Conservation (phyloP, 2,888 invertebrate species). For the Stictocephala bisonia region DNA sequence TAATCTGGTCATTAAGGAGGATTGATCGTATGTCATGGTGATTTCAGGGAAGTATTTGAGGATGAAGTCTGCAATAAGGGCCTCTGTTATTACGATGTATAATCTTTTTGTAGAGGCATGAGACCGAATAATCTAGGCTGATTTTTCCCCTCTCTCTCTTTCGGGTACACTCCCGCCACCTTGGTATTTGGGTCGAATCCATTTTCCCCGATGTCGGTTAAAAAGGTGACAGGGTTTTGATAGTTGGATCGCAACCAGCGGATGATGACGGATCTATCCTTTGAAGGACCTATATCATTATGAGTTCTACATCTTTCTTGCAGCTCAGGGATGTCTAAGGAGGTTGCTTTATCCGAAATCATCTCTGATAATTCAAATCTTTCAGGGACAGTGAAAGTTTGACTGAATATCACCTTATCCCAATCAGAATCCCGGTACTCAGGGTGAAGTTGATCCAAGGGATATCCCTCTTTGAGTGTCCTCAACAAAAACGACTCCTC, state of each 20-base stretch:
- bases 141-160: conserved; percentile 24
- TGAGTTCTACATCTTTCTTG: not conserved
- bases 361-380: no score
- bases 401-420: no score
- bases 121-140: conserved; percentile 18
- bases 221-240: not conserved
- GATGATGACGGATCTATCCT: conserved; percentile 19
- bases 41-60: conserved; percentile 14
- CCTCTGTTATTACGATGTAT: conserved; percentile 8
- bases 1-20: not conserved
- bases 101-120: not conserved
- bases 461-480: no score
- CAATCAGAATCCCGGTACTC: no score
- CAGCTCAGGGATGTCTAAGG: not conserved
- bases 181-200: not conserved
- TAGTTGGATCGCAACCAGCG: not conserved
- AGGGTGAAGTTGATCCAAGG: no score
- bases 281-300: not conserved
- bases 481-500: no score
- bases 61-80: conserved; percentile 1
- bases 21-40: conserved; percentile 9
- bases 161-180: conserved; percentile 10
- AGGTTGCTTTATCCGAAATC: not conserved
- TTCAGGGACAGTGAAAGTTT: no score
- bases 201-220: not conserved